Base-by-base conservation (phyloP, 2,113 vertebrate species). In the Leucopternis melanops region DNA sequence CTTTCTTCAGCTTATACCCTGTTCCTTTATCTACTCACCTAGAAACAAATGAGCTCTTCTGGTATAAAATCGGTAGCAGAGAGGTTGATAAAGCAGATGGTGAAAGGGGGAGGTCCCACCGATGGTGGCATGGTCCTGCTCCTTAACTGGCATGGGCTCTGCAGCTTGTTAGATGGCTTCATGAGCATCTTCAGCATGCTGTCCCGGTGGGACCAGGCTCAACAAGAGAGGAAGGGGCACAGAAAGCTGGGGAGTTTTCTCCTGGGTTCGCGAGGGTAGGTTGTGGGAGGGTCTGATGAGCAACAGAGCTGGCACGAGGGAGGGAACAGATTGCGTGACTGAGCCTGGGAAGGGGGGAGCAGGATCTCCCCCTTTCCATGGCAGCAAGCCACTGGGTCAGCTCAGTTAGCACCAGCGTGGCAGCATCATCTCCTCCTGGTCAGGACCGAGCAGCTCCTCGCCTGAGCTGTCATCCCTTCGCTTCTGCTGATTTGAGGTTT, bases 251-350 rank as follows among this genome's bases (percentile, higher is more conserved):
- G 29, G 67, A n/a, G 73, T 38, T 80, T 61, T 83, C 87, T 79
- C 17, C 75, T n/a, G 67, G 88, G 44, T 58, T 57, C 69, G 62
- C 2, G 10, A 86, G 77, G 78, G 67, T n/a, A 45, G 85, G 70
- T 65, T 49, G 75, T 86, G 32, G 89, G 86, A 86, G 82, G 72
- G 86, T 84, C 95, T 80, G 95, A 47, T 81, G 94, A 91, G 92
- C 92, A 81, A 75, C 63, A 57, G 89, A 75, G 90, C 61, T 94
- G 86, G 92, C 95, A 90, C 19, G 0, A 70, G 42, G 86, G 58
- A 87, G 82, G 67, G 92, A 94, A 92, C 86, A 90, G 92, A 70
- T 92, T 92, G 81, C 2, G 3, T 73, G 75, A 72, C 49, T 82
- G 92, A 78, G 92, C 78, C 57, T 40, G 61, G 78, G 45, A 70